Percentiles rank a stretch among this genome's conserved stretches.
Evolutionary conservation across 2,888 invertebrate genomes (phyloP).

Genomic region (Brenthis ino): DNA sequence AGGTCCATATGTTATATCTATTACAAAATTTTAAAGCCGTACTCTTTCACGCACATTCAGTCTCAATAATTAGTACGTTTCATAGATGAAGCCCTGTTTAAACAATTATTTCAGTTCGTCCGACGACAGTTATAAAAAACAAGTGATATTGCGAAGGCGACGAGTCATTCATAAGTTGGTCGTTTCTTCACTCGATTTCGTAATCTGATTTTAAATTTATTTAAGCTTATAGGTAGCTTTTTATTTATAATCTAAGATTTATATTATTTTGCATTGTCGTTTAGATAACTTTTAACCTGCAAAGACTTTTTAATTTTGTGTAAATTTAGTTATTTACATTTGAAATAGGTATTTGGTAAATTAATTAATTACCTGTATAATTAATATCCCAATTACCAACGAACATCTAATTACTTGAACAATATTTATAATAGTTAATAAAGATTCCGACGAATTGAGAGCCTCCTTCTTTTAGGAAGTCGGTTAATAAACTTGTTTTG

Average conservation of each 20-base stretch:
- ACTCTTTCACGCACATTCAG: too few species aligned
- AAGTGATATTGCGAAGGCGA: constrained; percentile 47
- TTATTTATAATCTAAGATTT: constrained; percentile 1
- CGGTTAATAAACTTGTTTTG: too few species aligned
- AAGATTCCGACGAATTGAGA: too few species aligned
- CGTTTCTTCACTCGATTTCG: constrained; percentile 25
- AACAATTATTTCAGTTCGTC: constrained; percentile 68
- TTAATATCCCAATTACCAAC: too few species aligned
- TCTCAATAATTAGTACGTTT: constrained; percentile 36
- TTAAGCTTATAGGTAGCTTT: constrained; percentile 4
- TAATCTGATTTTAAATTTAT: constrained; percentile 23
- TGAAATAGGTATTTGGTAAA: too few species aligned
- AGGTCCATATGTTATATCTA: too few species aligned
- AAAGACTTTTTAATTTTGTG: background rate
- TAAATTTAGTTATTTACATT: background rate
- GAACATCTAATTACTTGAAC: too few species aligned
- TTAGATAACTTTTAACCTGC: background rate
- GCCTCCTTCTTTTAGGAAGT: too few species aligned
- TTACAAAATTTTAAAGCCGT: too few species aligned
- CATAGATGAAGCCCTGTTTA: constrained; percentile 56
- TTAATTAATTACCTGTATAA: too few species aligned
- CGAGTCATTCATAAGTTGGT: constrained; percentile 50
- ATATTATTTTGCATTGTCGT: background rate
- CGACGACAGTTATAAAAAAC: constrained; percentile 52
- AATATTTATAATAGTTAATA: too few species aligned